Evolutionary conservation across 2,797 vertebrate species (phyloP), one percentile per base, ranked within the genome.

Genomic region (Tokudaia muenninki): DNA sequence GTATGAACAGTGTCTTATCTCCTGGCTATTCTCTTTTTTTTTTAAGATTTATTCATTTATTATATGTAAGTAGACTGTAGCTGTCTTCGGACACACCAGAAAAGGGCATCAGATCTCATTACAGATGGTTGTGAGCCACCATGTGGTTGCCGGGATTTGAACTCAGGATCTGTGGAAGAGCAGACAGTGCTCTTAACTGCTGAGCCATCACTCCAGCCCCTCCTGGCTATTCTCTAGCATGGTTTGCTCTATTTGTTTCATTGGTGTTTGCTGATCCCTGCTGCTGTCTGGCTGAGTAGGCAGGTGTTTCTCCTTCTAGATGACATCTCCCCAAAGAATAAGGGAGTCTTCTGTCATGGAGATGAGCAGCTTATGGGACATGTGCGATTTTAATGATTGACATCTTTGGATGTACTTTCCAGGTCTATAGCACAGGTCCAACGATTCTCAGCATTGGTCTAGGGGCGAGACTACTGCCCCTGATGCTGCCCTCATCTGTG

Each of bases 391-490:
- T 47, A 65, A 44, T 65, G 63, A 47, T n/a, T 50, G n/a, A 22
- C 26, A 22, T 87, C 3, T 24, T 63, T 74, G n/a, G 14, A 92
- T n/a, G 17, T 9, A 47, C 3, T 29, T 12, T 57, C 17, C 57
- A 77, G 37, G 26, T 61, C 21, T 82, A 19, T 41, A 57, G 5
- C 0, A 4, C 24, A 50, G 12, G 1, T 10, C 6, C 4, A 47
- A 0, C 47, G 0, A 7, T 16, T 29, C 14, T 13, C 24, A 47
- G 24, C 47, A n/a, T 17, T 57, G 22, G 1, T 22, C 31, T 92
- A 10, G 37, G 9, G 1, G 1, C 0, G 4, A 4, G n/a, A 63
- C 0, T 10, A 10, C 37, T 65, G 6, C 3, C 6, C 11, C 3
- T 29, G 34, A 12, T 47, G 6, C 24, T 61, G 26, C 4, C 3